Base-by-base conservation (phyloP, 2,888 invertebrate genomes). In the Parelbella ahira region DNA sequence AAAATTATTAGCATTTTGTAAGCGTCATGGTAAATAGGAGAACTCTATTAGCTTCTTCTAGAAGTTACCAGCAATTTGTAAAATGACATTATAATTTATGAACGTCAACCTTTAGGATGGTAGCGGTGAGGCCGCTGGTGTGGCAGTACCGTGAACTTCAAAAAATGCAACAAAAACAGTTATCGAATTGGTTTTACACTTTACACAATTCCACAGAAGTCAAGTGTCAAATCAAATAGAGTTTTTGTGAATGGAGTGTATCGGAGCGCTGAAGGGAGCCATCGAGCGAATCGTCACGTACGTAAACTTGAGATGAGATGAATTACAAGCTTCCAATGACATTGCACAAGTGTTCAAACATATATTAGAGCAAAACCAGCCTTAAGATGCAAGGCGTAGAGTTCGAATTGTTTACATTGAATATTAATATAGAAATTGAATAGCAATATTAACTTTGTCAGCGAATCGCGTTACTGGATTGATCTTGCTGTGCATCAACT, bases 261-360 rank as follows among this genome's bases (percentile, higher is more conserved):
- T 21, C 24, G 23, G 19, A 60, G 58, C 61, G 55, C 49, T 11
- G 7, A 11, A 54, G 61, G 56, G 50, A 50, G 49, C 52, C 60
- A 68, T 56, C 64, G 56, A 63, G 53, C 53, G 59, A 36, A 52
- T 52, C 60, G 65, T 64, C 73, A 77, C 76, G 75, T 75, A 63
- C 48, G 34, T 37, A 29, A 15, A 29, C 12, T 33, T 20, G 19
- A 29, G 29, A 37, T 27, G 18, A 18, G 11, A 27, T 12, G 19
- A 27, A 10, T 37, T 19, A 8, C 27, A n/a, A n/a, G n/a, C n/a
- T n/a, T n/a, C n/a, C n/a, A n/a, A n/a, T n/a, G n/a, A n/a, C n/a
- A 15, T n/a, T 13, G 1, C 4, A 4, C 8, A 30, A 7, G 6
- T 6, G 7, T 4, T 2, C n/a, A 13, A 2, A 9, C 3, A 18